phyloP scores from a whole-genome alignment of 2,888 invertebrate species.

The Galeruca laticollis region DNA sequence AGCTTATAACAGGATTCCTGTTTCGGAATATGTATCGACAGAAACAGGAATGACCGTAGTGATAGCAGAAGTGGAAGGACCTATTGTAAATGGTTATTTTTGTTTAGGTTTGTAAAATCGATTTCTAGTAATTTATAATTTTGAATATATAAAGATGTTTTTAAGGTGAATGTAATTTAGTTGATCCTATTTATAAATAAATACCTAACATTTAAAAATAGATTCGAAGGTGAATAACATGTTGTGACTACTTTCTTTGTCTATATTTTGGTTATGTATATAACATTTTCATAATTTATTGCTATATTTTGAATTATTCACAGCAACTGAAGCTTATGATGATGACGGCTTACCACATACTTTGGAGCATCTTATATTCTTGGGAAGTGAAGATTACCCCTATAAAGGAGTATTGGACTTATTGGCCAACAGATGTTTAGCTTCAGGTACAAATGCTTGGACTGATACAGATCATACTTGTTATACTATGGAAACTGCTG shows the following conservation, averaged over 20 bases:
- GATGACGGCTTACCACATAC: constrained; percentile 95
- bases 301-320: constrained; percentile 28
- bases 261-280: not conserved
- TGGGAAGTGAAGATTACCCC: constrained; percentile 91
- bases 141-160: not conserved
- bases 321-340: constrained; percentile 91
- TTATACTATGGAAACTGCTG: constrained; percentile 90
- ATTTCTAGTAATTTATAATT: constrained; percentile 13
- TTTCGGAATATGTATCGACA: constrained; percentile 83
- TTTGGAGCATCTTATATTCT: constrained; percentile 90
- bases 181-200: too few relatives aligned
- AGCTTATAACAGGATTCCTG: constrained; percentile 80
- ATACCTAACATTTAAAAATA: too few relatives aligned
- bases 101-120: constrained; percentile 76
- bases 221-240: too few relatives aligned
- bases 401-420: constrained; percentile 91
- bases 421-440: constrained; percentile 88
- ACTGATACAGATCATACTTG: constrained; percentile 90
- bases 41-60: constrained; percentile 85
- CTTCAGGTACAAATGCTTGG: constrained; percentile 93
- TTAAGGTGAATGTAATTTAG: too few relatives aligned
- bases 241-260: not conserved
- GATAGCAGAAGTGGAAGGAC: constrained; percentile 89
- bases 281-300: not conserved
- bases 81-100: constrained; percentile 90